Evolutionary conservation across 2,888 invertebrate species (phyloP), one percentile per base, ranked within the genome.

Genomic region (Tenthredo notha): DNA sequence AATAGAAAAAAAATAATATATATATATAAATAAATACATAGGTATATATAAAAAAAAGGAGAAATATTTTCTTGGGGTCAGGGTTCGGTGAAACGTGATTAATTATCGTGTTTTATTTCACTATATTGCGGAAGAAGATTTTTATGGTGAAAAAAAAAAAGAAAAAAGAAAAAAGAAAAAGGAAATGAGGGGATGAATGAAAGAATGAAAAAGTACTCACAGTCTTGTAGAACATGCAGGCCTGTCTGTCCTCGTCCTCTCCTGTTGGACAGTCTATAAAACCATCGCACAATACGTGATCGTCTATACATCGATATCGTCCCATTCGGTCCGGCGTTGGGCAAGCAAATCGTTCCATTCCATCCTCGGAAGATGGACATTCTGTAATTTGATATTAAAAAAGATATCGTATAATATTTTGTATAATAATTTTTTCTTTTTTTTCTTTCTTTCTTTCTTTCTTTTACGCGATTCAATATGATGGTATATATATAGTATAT

Each of bases 221-320:
- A 96, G 98, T 98, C 96, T 98, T 98, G 94, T 98, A 98, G 95
- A 98, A 98, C 98, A 98, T 98, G 95, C 98, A 98, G 91, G 97
- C 97, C 94, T 97, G 97, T 92, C 98, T 95, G 93, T 98, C 98
- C 93, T 98, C 98, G 93, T 98, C 98, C 94, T 98, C 98, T 86
- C 97, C 98, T 90, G 96, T 96, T 86, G 98, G 98, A 94, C 98
- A 98, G 95, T 98, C 98, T 93, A 98, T 96, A 95, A 98, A 98
- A 88, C 98, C 98, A 94, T 98, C 98, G 94, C 98, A 98, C 85
- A 98, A 95, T 89, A 98, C 98, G 94, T 98, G 98, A 94, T 98
- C 98, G 94, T 98, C 98, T 95, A 98, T 98, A 95, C 98, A 98
- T 91, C 98, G 97, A 94, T 98, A 98, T 91, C 98, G 96, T 87